These are phyloP conservation scores for Pluvialis apricaria DNA, from an alignment of 2,113 vertebrate genomes.

Conservation along the genomic window DNA sequence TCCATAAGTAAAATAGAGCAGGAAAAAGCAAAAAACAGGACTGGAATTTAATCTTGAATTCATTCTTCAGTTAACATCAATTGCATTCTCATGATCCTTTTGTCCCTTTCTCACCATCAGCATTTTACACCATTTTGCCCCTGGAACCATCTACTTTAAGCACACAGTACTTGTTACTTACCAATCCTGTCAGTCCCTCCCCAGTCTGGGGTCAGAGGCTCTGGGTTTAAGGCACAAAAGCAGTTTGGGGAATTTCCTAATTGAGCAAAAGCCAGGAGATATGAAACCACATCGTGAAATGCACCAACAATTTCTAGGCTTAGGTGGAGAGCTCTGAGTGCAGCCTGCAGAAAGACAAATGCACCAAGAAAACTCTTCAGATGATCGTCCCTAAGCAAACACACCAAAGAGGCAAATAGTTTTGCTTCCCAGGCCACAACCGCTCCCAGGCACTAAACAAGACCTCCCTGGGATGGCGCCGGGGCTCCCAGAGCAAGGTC, in stretches of 20 bases:
- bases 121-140: not conserved
- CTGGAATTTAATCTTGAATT: not conserved
- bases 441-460: not conserved
- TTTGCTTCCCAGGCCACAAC: not conserved
- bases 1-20: not conserved
- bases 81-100: not conserved
- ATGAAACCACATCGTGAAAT: constrained; percentile 71
- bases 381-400: not conserved
- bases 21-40: not conserved
- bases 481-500: not conserved
- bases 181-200: constrained; percentile 66
- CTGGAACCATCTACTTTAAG: not conserved
- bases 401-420: not conserved
- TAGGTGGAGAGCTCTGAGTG: constrained; percentile 57
- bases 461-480: not conserved
- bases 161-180: constrained; percentile 14
- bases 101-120: not conserved
- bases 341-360: constrained; percentile 24
- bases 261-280: constrained; percentile 73
- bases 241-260: constrained; percentile 61
- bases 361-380: not conserved
- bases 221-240: constrained; percentile 36
- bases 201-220: constrained; percentile 62
- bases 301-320: constrained; percentile 67
- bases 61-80: not conserved